These are phyloP conservation scores for Orestias chungarensis DNA, from an alignment of 2,797 vertebrate genomes.

Conservation along the genomic window DNA sequence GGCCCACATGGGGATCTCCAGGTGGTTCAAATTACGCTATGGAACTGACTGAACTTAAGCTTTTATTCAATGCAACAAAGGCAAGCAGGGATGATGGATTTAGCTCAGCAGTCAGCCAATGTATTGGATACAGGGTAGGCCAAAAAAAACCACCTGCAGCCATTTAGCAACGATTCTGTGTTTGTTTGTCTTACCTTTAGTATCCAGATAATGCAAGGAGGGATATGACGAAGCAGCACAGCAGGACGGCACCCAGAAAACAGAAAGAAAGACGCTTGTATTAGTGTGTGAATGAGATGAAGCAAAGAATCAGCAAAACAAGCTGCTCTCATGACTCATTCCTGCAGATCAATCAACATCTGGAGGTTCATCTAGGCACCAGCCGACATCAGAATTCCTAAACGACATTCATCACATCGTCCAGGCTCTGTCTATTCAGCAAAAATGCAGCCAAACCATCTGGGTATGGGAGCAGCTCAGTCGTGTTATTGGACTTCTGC, in stretches of 20 bases:
- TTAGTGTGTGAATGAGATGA: constrained; percentile 24
- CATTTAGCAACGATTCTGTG: neutral
- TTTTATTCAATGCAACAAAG: neutral
- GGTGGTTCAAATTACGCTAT: neutral
- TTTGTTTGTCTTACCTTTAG: constrained; percentile 52
- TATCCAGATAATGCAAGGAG: neutral
- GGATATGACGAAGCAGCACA: constrained; percentile 4
- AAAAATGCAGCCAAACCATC: constrained; percentile 30
- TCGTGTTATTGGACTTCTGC: constrained; percentile 12
- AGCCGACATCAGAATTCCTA: constrained; percentile 10
- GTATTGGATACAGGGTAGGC: neutral
- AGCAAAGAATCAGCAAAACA: neutral
- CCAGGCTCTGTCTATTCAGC: constrained; percentile 38
- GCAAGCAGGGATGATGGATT: constrained; percentile 2
- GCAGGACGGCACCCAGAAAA: constrained; percentile 31
- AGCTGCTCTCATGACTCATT: neutral
- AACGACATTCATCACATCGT: constrained; percentile 22
- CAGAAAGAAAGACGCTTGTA: constrained; percentile 13
- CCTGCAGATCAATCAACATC: neutral
- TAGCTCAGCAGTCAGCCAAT: neutral
- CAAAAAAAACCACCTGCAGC: neutral
- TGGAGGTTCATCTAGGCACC: neutral
- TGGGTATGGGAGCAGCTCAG: constrained; percentile 44
- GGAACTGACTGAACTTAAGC: constrained; percentile 7
- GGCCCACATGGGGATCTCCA: neutral